Percentiles rank a stretch among this genome's conserved stretches.
Conservation (phyloP, 1,140 invertebrate genomes). For the Drosophila pachea region DNA sequence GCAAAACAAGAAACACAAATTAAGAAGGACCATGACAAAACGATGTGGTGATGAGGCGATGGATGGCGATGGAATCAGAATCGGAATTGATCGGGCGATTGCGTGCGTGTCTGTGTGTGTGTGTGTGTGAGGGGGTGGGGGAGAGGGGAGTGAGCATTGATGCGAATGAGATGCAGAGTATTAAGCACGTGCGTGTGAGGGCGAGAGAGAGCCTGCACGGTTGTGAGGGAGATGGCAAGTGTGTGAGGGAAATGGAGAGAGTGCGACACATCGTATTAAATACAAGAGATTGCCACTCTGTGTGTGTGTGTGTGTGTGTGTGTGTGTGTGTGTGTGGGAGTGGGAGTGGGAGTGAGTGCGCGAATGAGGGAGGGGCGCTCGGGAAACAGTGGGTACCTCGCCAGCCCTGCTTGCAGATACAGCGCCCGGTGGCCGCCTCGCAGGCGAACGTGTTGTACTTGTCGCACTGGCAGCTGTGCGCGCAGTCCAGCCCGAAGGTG, state of each 20-base stretch:
- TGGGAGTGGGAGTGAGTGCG: conserved; percentile 6
- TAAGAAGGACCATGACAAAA: conserved; percentile 40
- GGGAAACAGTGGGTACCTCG: conserved; percentile 81
- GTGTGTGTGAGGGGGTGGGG: not conserved
- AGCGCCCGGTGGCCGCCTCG: conserved; percentile 89
- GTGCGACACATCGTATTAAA: too few relatives aligned
- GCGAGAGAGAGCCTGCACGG: too few relatives aligned
- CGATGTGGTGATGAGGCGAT: conserved; percentile 20
- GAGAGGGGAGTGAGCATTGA: not conserved
- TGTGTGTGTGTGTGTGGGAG: not conserved
- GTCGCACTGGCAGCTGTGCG: conserved; percentile 86
- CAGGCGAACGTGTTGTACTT: conserved; percentile 86
- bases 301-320: not conserved
- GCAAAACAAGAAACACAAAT: conserved; percentile 67
- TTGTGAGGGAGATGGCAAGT: too few relatives aligned
- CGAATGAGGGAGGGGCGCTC: conserved; percentile 1
- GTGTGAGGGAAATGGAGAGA: too few relatives aligned
- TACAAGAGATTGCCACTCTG: not conserved
- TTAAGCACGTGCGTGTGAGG: not conserved
- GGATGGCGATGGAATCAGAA: not conserved
- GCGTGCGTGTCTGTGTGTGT: too few relatives aligned
- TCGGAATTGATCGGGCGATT: not conserved
- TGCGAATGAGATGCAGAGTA: not conserved
- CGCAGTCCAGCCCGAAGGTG: conserved; percentile 86
- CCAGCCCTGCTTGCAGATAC: conserved; percentile 89